Evolutionary conservation across 2,888 invertebrate genomes (phyloP), one percentile per base, ranked within the genome.

Genomic region (Tachina grossa): DNA sequence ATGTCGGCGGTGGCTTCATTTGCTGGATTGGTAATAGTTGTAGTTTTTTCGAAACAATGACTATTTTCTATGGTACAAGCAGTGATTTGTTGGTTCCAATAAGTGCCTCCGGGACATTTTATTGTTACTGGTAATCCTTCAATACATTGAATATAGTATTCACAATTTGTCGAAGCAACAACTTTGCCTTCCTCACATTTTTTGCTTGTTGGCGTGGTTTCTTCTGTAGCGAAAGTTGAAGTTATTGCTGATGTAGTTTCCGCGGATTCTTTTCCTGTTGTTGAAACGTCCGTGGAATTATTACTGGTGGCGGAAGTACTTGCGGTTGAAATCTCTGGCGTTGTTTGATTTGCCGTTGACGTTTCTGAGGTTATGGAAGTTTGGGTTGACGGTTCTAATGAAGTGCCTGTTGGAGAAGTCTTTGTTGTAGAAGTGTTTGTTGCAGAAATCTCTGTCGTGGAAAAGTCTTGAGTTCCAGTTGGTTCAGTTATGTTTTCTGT

Each of bases 81-180:
- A 13, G 65, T 22, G 13, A 71, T 22, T 22, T 63, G 8, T 45
- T 75, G 63, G 53, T 83, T 78, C 85, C 85, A 85, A 47, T 45
- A 83, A 1, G 80, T 71, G 14, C 45, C 61, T 11, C 59, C 31
- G 8, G 76, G 57, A 43, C 86, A 86, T 53, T 59, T 63, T n/a
- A 63, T 72, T 16, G 22, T 39, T 1, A 11, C 9, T 9, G 66
- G 68, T 13, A 84, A 16, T 0, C 87, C 87, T n/a, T 88, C 66
- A 14, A 77, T 78, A 53, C 88, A 88, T 11, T 88, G 87, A 45
- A 59, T 47, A 68, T 68, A 88, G 41, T 69, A 71, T 45, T 69
- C 19, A 39, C 79, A 84, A 39, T 59, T 45, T 13, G 4, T 0
- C 3, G 69, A 19, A 10, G 19, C 9, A 49, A 45, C 31, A n/a